Conservation (phyloP, 1,140 invertebrate genomes). For the Drosophila jambulina region DNA sequence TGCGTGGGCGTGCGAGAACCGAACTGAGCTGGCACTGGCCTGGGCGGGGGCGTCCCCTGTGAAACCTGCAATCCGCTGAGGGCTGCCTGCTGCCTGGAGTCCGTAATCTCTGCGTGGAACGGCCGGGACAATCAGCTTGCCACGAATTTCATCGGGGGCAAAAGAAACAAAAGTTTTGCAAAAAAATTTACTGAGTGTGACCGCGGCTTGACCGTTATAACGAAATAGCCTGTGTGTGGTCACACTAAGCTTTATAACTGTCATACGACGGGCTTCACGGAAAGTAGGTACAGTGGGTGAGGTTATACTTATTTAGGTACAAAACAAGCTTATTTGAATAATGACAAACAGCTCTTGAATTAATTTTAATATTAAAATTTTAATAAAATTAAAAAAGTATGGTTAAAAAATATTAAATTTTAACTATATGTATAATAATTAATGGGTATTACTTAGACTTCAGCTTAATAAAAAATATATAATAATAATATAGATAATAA, state of each 20-base stretch:
- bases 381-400: no score
- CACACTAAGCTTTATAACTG: slow-evolving; percentile 3
- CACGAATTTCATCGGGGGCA: slow-evolving; percentile 11
- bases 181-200: slow-evolving; percentile 13
- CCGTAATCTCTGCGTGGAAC: neutral
- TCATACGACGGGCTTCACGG: neutral
- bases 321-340: neutral
- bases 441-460: no score
- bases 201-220: slow-evolving; percentile 2
- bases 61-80: slow-evolving; percentile 4
- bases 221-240: neutral
- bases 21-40: slow-evolving; percentile 10
- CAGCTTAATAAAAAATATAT: no score
- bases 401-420: no score
- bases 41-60: neutral
- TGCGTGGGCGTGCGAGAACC: slow-evolving; percentile 36
- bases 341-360: no score
- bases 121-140: slow-evolving; percentile 6
- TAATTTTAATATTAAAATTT: slow-evolving; percentile 1
- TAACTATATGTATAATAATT: no score
- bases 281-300: neutral
- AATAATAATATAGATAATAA: no score
- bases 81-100: slow-evolving; percentile 6
- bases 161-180: slow-evolving; percentile 17
- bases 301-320: neutral